phyloP scores from a whole-genome alignment of 2,888 invertebrate species.

The Rhopalosiphum nymphaeae region DNA sequence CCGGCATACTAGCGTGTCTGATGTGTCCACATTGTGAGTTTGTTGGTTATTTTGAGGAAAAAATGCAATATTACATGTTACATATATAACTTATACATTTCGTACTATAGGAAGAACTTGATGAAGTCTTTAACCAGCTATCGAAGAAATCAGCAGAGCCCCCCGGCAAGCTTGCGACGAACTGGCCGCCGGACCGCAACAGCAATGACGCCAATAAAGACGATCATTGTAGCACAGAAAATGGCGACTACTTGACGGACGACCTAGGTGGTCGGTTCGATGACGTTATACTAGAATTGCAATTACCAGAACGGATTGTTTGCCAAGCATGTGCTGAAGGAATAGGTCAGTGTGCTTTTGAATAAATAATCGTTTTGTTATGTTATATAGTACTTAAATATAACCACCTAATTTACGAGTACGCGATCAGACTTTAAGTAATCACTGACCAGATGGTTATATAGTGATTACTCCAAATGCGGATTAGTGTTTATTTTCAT shows the following conservation, averaged over 20 bases:
- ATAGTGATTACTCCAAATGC: neutral
- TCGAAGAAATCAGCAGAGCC: slow-evolving; percentile 62
- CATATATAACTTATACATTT: neutral
- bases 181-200: slow-evolving; percentile 69
- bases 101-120: slow-evolving; percentile 69
- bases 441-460: neutral
- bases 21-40: neutral
- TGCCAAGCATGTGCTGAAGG: slow-evolving; percentile 35
- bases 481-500: neutral
- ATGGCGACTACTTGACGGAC: slow-evolving; percentile 11
- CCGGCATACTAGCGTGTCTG: neutral
- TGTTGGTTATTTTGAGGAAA: neutral
- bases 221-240: slow-evolving; percentile 68
- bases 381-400: neutral
- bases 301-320: slow-evolving; percentile 44
- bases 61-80: neutral
- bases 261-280: neutral
- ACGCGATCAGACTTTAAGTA: neutral
- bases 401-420: neutral
- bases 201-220: slow-evolving; percentile 69
- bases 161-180: slow-evolving; percentile 66
- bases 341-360: slow-evolving; percentile 20
- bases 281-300: slow-evolving; percentile 54
- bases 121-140: slow-evolving; percentile 70
- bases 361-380: neutral